A percentile compares a stretch with the other conserved stretches of the same genome.
These are phyloP conservation scores for Trachymyrmex septentrionalis DNA, from an alignment of 1,140 invertebrate genomes.

Conservation along the genomic window DNA sequence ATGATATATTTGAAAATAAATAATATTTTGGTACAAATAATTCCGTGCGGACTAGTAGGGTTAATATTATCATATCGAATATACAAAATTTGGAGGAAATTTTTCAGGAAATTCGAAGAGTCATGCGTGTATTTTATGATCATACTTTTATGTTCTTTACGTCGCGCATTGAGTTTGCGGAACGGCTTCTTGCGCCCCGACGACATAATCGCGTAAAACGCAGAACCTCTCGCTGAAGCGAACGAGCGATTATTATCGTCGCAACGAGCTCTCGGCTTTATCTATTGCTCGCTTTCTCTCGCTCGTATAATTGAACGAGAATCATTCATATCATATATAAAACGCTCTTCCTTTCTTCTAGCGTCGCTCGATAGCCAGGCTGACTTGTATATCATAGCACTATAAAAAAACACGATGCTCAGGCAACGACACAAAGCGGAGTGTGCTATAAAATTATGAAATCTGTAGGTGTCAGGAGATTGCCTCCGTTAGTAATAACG, in stretches of 20 bases:
- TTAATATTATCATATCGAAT: constrained; percentile 24
- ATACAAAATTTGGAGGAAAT: not conserved
- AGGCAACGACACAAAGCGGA: not conserved
- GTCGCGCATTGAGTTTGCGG: not conserved
- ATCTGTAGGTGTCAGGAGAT: not conserved
- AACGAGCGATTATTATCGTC: constrained; percentile 44
- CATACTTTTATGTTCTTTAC: not conserved
- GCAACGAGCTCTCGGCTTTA: constrained; percentile 13
- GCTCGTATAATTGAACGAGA: constrained; percentile 42
- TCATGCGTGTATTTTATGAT: constrained; percentile 2
- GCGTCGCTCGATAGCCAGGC: not conserved
- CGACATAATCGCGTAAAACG: constrained; percentile 30
- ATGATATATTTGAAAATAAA: no score
- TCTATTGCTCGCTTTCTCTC: constrained; percentile 1
- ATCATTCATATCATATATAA: constrained; percentile 52
- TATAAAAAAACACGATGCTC: constrained; percentile 22
- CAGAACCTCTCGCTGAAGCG: constrained; percentile 11
- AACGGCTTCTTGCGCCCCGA: not conserved
- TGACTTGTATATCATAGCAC: not conserved
- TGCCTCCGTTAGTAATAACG: not conserved
- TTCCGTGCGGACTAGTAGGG: no score
- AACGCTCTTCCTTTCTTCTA: constrained; percentile 27
- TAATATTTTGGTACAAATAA: no score
- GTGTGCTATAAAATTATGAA: constrained; percentile 19
- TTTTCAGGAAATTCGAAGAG: not conserved